phyloP scores from a whole-genome alignment of 2,113 vertebrate genomes.

The Tachuris rubrigastra region DNA sequence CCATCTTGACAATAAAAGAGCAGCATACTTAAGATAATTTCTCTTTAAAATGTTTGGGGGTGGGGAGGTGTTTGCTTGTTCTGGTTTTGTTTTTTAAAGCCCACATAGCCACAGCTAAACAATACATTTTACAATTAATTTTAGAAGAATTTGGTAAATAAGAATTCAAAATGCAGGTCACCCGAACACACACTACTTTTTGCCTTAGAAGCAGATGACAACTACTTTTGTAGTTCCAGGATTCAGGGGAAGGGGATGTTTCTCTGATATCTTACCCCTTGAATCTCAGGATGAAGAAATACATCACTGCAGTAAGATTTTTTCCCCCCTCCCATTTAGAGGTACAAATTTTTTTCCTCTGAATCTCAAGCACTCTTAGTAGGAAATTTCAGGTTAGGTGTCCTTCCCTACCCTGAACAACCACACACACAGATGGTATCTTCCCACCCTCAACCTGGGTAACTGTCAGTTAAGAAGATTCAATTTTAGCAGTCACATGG shows the following conservation, averaged over 20 bases:
- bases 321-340: not conserved
- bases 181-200: not conserved
- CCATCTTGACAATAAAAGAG: not conserved
- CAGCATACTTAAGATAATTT: fast-evolving
- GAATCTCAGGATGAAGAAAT: not conserved
- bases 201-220: not conserved
- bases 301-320: not conserved
- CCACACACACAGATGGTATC: not conserved
- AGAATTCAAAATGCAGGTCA: not conserved
- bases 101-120: not conserved
- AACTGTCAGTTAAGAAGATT: not conserved
- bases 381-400: not conserved
- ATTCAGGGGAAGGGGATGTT: not conserved
- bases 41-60: fast-evolving
- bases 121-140: not conserved
- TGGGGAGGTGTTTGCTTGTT: fast-evolving
- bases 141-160: too few relatives aligned
- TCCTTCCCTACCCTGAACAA: not conserved
- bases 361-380: not conserved
- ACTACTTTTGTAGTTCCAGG: not conserved
- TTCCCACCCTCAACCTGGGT: not conserved
- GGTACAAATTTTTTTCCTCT: not conserved
- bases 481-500: not conserved
- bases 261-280: not conserved
- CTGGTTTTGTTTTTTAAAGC: not conserved